These are phyloP conservation scores for Mechanitis messenoides DNA, from an alignment of 2,888 invertebrate genomes.

Conservation along the genomic window DNA sequence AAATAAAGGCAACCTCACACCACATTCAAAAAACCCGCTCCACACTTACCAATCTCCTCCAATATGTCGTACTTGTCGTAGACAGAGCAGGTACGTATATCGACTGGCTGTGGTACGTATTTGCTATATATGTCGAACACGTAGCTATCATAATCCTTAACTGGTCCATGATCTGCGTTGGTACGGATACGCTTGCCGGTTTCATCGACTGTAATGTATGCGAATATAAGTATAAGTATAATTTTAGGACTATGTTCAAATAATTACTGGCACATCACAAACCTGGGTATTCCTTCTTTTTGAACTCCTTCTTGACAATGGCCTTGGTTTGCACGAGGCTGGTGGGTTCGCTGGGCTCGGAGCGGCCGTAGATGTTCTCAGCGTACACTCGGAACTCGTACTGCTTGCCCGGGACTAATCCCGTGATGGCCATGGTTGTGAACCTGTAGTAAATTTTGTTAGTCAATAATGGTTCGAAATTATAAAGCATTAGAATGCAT, in stretches of 20 bases:
- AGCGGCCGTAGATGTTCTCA: constrained; percentile 98
- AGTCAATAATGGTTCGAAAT: neutral
- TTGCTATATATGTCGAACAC: constrained; percentile 99
- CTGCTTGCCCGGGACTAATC: constrained; percentile 92
- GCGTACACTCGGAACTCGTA: constrained; percentile 98
- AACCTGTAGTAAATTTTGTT: constrained; percentile 71
- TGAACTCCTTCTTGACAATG: constrained; percentile 84
- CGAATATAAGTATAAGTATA: neutral
- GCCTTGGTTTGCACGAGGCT: constrained; percentile 89
- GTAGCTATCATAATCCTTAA: constrained; percentile 98
- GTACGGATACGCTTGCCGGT: constrained; percentile 93
- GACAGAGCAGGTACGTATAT: constrained; percentile 95
- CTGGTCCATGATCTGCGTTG: constrained; percentile 89
- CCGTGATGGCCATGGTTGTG: constrained; percentile 92
- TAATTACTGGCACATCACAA: constrained; percentile 11
- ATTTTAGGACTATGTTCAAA: no score
- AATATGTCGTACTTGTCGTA: constrained; percentile 99
- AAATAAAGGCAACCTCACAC: no score
- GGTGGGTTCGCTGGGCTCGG: constrained; percentile 95
- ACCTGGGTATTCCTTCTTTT: constrained; percentile 87
- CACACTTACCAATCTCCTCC: constrained; percentile 93
- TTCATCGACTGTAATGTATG: constrained; percentile 78
- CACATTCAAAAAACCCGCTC: neutral
- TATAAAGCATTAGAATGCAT: neutral
- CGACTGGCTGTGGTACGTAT: constrained; percentile 97